Evolutionary conservation across 2,113 vertebrate genomes (phyloP).

Genomic region (Plecturocebus donacophilus): DNA sequence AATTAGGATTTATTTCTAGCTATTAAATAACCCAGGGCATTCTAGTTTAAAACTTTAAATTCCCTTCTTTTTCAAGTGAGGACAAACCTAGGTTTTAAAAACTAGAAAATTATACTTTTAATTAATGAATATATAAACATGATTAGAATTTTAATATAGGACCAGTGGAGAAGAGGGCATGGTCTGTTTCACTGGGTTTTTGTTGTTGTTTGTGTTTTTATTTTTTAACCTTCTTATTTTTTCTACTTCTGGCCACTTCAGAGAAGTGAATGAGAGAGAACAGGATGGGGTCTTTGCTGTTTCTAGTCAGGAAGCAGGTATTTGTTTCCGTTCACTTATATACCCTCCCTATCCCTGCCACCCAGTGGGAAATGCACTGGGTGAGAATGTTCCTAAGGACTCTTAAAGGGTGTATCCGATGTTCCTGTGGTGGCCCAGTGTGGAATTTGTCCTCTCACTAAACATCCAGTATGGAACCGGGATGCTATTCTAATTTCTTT

Average conservation of each 20-base stretch:
- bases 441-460: neutral
- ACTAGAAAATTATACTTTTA: neutral
- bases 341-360: too few relatives aligned
- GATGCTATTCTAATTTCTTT: neutral
- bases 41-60: neutral
- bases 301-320: neutral
- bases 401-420: rapidly evolving
- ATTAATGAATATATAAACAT: neutral
- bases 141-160: neutral
- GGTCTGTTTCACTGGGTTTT: neutral
- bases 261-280: neutral
- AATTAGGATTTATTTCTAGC: neutral
- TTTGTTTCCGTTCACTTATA: neutral
- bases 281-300: neutral
- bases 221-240: neutral
- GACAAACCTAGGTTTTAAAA: neutral
- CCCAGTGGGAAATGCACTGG: neutral
- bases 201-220: neutral
- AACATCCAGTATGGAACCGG: neutral
- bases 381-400: neutral
- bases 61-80: neutral
- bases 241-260: neutral
- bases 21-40: neutral
- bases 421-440: neutral
- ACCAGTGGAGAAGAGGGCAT: neutral